Percentiles rank a stretch among this genome's conserved stretches.
These are phyloP conservation scores for Chrysolina oricalcia DNA, from an alignment of 2,888 invertebrate species.

Conservation along the genomic window DNA sequence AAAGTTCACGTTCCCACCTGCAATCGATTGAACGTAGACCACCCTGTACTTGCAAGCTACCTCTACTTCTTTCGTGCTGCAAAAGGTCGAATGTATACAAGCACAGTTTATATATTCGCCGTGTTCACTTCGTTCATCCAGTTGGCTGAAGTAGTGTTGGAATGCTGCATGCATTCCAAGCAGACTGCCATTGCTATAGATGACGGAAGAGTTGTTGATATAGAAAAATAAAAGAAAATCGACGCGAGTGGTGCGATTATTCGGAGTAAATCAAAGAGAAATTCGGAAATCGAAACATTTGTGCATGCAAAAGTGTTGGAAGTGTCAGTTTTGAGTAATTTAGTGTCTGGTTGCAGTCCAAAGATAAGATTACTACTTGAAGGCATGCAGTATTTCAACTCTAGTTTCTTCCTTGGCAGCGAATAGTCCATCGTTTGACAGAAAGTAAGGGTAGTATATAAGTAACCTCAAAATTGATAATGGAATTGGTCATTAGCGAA, in stretches of 20 bases:
- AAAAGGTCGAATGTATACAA: constrained; percentile 45
- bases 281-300: background rate
- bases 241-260: background rate
- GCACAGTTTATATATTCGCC: constrained; percentile 43
- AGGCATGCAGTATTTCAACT: background rate
- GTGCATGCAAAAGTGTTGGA: constrained; percentile 1
- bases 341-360: background rate
- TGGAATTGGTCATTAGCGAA: background rate
- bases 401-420: background rate
- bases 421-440: background rate
- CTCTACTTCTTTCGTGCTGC: constrained; percentile 46
- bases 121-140: constrained; percentile 43
- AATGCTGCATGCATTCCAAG: constrained; percentile 51
- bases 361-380: background rate
- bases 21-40: constrained; percentile 24
- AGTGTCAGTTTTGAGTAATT: background rate
- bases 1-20: background rate
- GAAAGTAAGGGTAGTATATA: constrained; percentile 16
- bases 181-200: constrained; percentile 47
- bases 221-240: constrained; percentile 28
- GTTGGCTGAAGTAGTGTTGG: constrained; percentile 53
- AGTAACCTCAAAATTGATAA: background rate
- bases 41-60: constrained; percentile 44
- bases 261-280: background rate
- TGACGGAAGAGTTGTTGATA: constrained; percentile 25